phyloP scores from a whole-genome alignment of 2,797 vertebrate genomes.

The Artibeus lituratus region DNA sequence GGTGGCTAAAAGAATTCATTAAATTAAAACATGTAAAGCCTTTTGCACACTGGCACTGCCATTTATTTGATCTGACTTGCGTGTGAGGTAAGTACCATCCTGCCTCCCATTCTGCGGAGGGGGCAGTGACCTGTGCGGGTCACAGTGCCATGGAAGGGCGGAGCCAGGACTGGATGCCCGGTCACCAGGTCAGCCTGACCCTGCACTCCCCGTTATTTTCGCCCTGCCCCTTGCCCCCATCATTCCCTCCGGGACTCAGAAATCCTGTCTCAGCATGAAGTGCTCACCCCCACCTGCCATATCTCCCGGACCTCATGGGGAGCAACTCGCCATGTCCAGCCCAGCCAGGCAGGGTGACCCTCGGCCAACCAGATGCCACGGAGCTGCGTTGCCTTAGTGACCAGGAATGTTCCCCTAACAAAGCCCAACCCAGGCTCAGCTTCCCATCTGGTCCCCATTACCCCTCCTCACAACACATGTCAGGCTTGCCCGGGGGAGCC shows the following conservation, averaged over 20 bases:
- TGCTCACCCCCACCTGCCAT: not conserved
- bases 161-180: not conserved
- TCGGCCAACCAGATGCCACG: not conserved
- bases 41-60: not conserved
- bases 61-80: rapidly evolving
- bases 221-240: not conserved
- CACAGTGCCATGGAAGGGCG: not conserved
- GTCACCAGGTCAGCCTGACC: not conserved
- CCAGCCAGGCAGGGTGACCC: not conserved
- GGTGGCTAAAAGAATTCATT: not conserved
- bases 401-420: constrained; percentile 50
- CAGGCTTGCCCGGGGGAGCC: not conserved
- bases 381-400: constrained; percentile 51
- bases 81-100: rapidly evolving
- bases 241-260: not conserved
- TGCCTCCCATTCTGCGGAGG: not conserved
- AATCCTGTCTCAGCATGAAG: not conserved
- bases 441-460: constrained; percentile 41
- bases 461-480: not conserved
- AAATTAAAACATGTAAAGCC: rapidly evolving
- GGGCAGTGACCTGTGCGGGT: not conserved
- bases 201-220: not conserved
- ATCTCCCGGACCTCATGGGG: not conserved
- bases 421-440: constrained; percentile 32
- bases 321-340: not conserved